Conservation (phyloP, 2,888 invertebrate species). For the Lampropteryx suffumata region DNA sequence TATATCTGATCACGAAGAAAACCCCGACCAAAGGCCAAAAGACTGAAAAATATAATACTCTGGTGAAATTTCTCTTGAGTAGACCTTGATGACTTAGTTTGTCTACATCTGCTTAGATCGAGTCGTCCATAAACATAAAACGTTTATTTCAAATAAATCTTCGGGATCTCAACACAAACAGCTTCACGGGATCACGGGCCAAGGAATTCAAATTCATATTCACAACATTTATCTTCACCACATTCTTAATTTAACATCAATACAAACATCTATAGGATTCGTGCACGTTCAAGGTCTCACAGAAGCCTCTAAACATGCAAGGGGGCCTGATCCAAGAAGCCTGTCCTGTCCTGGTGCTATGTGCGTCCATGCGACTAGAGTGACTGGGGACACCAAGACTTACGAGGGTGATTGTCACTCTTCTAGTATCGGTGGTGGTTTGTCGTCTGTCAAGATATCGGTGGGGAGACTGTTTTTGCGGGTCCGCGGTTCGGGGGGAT, state of each 20-base stretch:
- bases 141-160: constrained; percentile 1
- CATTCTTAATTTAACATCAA: constrained; percentile 49
- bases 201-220: too few relatives aligned
- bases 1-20: too few relatives aligned
- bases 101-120: background rate
- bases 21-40: too few relatives aligned
- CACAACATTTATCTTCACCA: constrained; percentile 28
- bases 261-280: constrained; percentile 70
- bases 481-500: constrained; percentile 69
- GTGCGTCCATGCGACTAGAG: constrained; percentile 78
- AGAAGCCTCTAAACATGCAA: constrained; percentile 80
- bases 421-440: constrained; percentile 61
- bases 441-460: constrained; percentile 53
- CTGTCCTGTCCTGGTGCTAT: constrained; percentile 61
- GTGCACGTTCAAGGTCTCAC: constrained; percentile 70
- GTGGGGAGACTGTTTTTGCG: constrained; percentile 77
- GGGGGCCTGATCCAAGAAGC: constrained; percentile 74
- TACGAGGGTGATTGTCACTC: constrained; percentile 76
- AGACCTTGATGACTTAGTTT: background rate
- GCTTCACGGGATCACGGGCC: constrained; percentile 6
- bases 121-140: background rate
- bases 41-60: background rate
- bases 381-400: constrained; percentile 76
- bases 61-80: background rate
- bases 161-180: constrained; percentile 9